These are phyloP conservation scores for Hippolais icterina DNA, from an alignment of 2,113 vertebrate species.

Conservation along the genomic window DNA sequence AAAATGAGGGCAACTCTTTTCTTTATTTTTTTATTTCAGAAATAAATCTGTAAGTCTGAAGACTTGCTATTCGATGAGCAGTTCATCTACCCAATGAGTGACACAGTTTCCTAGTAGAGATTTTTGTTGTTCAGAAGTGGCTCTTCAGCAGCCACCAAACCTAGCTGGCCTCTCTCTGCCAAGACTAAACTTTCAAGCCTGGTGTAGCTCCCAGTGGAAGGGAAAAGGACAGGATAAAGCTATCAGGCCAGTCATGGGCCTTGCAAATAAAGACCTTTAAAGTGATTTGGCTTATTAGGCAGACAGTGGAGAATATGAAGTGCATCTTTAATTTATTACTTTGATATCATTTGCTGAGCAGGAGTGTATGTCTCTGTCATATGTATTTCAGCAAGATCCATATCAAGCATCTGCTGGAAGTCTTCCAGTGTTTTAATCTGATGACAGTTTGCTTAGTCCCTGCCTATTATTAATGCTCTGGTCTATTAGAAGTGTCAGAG, in stretches of 20 bases:
- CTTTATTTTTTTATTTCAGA: background rate
- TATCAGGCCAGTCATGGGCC: background rate
- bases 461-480: background rate
- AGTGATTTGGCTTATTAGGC: background rate
- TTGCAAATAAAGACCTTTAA: background rate
- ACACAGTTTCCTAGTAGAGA: background rate
- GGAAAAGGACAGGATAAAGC: background rate
- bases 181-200: background rate
- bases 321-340: background rate
- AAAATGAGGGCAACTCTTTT: background rate
- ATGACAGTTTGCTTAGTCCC: background rate
- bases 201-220: background rate
- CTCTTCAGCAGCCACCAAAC: background rate
- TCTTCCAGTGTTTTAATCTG: background rate
- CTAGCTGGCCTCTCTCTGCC: background rate
- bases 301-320: background rate
- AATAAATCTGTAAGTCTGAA: background rate
- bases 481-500: background rate
- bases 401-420: background rate
- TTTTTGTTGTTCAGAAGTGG: background rate
- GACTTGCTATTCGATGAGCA: background rate
- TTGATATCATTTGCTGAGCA: background rate
- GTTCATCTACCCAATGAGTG: background rate
- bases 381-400: background rate
- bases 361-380: background rate